A percentile compares a stretch with the other conserved stretches of the same genome.
Conservation (phyloP, 92 coral and sea anemone genomes). For the Zoanthus solanderi region DNA sequence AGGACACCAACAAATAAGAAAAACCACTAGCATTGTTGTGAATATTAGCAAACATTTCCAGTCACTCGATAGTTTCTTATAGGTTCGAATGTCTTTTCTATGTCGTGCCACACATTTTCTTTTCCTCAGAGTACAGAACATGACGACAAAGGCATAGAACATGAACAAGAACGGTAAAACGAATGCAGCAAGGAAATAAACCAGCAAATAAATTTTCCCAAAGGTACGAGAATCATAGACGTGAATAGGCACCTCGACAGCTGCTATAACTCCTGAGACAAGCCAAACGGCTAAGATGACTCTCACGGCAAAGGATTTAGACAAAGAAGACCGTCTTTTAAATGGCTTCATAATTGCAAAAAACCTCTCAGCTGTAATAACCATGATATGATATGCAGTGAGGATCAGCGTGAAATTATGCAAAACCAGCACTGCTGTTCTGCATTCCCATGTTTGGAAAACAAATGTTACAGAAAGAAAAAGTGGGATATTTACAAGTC, state of each 20-base stretch:
- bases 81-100: background rate
- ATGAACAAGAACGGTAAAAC: slow-evolving; percentile 11
- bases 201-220: background rate
- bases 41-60: slow-evolving; percentile 34
- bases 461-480: background rate
- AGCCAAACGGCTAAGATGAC: slow-evolving; percentile 14
- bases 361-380: slow-evolving; percentile 26
- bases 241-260: background rate
- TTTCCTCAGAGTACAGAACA: slow-evolving; percentile 20
- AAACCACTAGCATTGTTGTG: slow-evolving; percentile 10
- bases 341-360: slow-evolving; percentile 30
- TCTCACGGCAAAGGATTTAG: slow-evolving; percentile 7
- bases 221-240: background rate
- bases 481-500: slow-evolving; percentile 26
- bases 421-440: background rate
- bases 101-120: background rate
- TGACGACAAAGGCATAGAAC: slow-evolving; percentile 20
- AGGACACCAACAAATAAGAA: slow-evolving; percentile 29
- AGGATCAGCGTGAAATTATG: slow-evolving; percentile 25
- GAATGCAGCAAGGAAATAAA: background rate
- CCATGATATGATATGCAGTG: slow-evolving; percentile 35
- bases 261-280: background rate
- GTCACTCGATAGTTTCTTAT: background rate
- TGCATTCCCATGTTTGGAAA: background rate
- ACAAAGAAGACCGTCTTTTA: background rate